These are phyloP conservation scores for Python bivittatus DNA, from an alignment of 2,113 vertebrate species.

Conservation along the genomic window DNA sequence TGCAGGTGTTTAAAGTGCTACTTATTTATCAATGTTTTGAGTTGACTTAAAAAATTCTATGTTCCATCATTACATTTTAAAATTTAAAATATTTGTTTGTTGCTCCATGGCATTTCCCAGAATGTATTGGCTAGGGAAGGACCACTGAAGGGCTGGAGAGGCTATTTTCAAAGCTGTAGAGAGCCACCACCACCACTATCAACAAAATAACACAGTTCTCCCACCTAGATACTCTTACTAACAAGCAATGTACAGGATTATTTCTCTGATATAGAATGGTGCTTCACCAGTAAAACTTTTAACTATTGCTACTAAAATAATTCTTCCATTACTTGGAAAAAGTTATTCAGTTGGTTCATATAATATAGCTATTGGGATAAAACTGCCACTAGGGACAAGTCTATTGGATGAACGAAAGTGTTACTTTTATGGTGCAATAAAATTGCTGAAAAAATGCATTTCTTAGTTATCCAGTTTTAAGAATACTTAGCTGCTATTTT, in stretches of 20 bases:
- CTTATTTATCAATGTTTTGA: neutral
- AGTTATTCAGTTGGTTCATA: neutral
- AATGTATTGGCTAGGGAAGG: neutral
- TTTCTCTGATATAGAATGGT: neutral
- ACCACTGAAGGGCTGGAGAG: neutral
- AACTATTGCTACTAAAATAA: neutral
- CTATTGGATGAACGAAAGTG: neutral
- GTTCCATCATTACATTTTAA: neutral
- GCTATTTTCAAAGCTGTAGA: neutral
- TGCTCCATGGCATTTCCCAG: neutral
- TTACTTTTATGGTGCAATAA: neutral
- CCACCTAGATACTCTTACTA: neutral
- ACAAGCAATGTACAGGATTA: neutral
- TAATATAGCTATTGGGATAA: neutral
- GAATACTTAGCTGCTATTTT: neutral
- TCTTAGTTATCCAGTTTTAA: neutral
- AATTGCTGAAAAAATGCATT: neutral
- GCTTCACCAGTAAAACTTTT: neutral
- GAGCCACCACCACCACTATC: neutral
- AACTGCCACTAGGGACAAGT: neutral
- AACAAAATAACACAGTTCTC: neutral
- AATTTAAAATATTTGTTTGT: neutral
- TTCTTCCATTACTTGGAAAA: neutral
- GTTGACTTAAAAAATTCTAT: neutral
- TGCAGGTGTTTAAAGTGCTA: no score